phyloP scores from a whole-genome alignment of 1,140 invertebrate species.

The Zaprionus lachaisei region DNA sequence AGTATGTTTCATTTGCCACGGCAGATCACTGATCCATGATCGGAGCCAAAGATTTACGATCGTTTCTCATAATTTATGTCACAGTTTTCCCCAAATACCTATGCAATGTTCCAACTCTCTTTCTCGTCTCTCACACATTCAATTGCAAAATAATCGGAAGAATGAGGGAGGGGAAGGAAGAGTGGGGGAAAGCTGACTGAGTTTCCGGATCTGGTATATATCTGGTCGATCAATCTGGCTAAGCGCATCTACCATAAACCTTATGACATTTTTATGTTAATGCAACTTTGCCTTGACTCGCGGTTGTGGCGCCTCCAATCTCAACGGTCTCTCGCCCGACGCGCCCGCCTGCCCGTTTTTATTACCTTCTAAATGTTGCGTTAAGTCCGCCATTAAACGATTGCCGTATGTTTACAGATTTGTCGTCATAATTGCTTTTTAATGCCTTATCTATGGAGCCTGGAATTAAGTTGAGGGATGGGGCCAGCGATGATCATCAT shows the following conservation, averaged over 20 bases:
- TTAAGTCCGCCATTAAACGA: conserved; percentile 81
- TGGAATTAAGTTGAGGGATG: conserved; percentile 37
- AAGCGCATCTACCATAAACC: conserved; percentile 74
- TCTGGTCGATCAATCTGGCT: conserved; percentile 62
- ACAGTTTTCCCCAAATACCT: conserved; percentile 31
- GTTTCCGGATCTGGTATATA: conserved; percentile 23
- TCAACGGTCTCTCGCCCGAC: background rate
- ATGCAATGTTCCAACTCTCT: conserved; percentile 24
- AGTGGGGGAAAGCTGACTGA: conserved; percentile 41
- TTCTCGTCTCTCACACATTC: conserved; percentile 14
- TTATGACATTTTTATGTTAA: conserved; percentile 84
- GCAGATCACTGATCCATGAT: conserved; percentile 54
- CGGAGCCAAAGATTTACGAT: conserved; percentile 62
- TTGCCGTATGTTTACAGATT: conserved; percentile 84
- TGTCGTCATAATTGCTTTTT: conserved; percentile 84
- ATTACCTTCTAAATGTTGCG: conserved; percentile 83
- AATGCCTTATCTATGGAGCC: conserved; percentile 76
- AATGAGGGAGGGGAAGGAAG: background rate
- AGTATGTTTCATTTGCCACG: conserved; percentile 2
- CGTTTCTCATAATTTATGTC: conserved; percentile 64
- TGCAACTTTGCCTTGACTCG: conserved; percentile 63
- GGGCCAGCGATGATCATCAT: conserved; percentile 17
- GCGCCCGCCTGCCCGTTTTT: conserved; percentile 57
- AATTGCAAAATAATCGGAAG: conserved; percentile 65
- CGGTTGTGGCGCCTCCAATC: conserved; percentile 31